phyloP scores from a whole-genome alignment of 2,797 vertebrate genomes.

The Rhabdomys pumilio region DNA sequence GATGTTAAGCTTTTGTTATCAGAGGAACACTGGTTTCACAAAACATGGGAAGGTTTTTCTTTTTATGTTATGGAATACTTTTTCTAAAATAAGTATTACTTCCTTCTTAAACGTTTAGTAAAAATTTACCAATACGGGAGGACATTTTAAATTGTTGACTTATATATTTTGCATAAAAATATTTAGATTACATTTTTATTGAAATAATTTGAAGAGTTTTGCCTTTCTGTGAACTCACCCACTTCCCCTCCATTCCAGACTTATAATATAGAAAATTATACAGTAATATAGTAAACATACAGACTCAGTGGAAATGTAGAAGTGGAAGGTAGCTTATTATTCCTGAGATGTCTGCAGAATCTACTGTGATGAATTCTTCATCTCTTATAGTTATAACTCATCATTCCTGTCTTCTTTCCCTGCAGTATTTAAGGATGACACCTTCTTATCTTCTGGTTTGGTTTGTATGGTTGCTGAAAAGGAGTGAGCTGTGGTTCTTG shows the following conservation, averaged over 20 bases:
- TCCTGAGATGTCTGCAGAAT: background rate
- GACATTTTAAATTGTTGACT: background rate
- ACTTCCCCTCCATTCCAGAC: background rate
- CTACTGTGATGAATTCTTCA: background rate
- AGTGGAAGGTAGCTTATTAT: background rate
- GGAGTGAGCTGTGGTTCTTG: background rate
- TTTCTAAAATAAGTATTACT: background rate
- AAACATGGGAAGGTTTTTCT: background rate
- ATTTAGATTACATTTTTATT: slow-evolving; percentile 19
- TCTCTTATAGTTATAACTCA: background rate
- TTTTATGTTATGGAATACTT: background rate
- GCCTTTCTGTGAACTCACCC: background rate
- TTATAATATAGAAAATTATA: background rate
- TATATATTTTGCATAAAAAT: background rate
- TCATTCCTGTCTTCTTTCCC: background rate
- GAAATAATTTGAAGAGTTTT: background rate
- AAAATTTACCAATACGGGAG: slow-evolving; percentile 10
- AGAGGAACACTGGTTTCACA: background rate
- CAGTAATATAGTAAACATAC: background rate
- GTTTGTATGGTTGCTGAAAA: background rate
- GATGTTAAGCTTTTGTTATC: background rate
- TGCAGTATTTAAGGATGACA: background rate
- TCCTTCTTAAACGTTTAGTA: background rate
- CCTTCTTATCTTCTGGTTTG: background rate
- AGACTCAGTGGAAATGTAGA: slow-evolving; percentile 21